Base-by-base conservation (phyloP, 92 coral and sea anemone genomes). In the Nematostella vectensis region DNA sequence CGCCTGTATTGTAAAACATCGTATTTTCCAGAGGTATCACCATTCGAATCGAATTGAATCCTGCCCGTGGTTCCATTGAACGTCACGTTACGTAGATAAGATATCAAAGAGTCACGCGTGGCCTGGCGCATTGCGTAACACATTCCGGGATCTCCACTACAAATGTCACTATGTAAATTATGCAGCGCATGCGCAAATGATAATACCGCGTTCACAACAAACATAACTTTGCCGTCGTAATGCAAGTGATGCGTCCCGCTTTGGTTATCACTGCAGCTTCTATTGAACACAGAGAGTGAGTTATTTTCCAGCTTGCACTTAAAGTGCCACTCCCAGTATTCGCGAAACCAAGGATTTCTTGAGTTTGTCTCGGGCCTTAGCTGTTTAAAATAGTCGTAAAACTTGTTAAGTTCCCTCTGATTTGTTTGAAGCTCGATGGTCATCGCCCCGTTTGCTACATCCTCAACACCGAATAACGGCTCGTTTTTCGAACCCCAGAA, bases 141-240 rank as follows among this genome's bases (percentile, higher is more conserved):
- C 53, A 83, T 52, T 27, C 96, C 94, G 25, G 45, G 56, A 37
- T 50, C 72, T 0, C 37, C 54, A 25, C 66, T 68, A 50, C 96
- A 88, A 24, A 55, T 60, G 39, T 50, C 69, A 27, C 33, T 38
- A 54, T 71, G 88, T 18, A 76, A 52, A 28, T 31, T 33, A 50
- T 75, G 69, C 26, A 88, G 67, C 27, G 88, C 96, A 59, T 83
- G 88, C 51, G 85, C 96, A 48, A 83, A 79, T 2, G 88, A 82
- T 20, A 61, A 65, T 1, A 88, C 94, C 44, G 87, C 85, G 60
- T 88, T 88, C 11, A 88, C 69, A 26, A 88, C 94, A 30, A 68
- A 77, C 4, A 83, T 63, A 0, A 83, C 63, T 22, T 72, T 67
- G 11, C 67, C 59, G 52, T 77, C 74, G 54, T 69, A 66, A 30